Percentiles rank a stretch among this genome's conserved stretches.
phyloP scores from a whole-genome alignment of 2,797 vertebrate species.

The Smutsia temminckii region DNA sequence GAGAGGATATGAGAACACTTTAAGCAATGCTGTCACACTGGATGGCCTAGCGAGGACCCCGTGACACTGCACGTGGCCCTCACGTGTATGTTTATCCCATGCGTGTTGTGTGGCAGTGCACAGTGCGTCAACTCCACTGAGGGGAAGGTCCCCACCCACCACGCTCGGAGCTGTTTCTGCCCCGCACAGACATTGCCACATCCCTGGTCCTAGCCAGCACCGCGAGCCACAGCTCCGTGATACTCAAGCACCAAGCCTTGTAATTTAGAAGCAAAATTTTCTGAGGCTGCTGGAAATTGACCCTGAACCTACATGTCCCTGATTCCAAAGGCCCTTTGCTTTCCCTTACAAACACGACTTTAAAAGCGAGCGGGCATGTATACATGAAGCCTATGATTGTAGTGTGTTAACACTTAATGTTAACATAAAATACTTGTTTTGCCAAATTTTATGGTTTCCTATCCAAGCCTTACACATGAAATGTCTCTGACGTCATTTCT shows the following conservation, averaged over 20 bases:
- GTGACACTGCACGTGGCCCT: not conserved
- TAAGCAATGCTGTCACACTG: not conserved
- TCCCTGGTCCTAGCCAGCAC: too few relatives aligned
- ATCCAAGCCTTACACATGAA: not conserved
- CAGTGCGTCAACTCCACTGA: not conserved
- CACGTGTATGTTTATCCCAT: not conserved
- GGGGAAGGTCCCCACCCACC: not conserved
- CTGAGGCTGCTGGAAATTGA: too few relatives aligned
- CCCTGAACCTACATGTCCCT: too few relatives aligned
- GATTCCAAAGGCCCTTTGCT: too few relatives aligned
- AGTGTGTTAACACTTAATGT: too few relatives aligned
- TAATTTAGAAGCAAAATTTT: too few relatives aligned
- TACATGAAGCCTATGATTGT: too few relatives aligned
- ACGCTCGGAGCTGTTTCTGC: not conserved
- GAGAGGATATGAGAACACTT: not conserved
- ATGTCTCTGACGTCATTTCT: not conserved
- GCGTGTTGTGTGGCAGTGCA: not conserved
- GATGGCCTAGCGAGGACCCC: not conserved
- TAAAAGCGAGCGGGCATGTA: too few relatives aligned
- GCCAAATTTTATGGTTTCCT: not conserved
- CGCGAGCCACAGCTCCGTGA: not conserved
- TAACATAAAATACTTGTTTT: too few relatives aligned
- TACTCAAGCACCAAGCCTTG: not conserved
- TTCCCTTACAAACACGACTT: too few relatives aligned
- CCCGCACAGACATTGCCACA: rapidly evolving